Conservation (phyloP, 92 coral and sea anemone genomes). For the Micromussa lordhowensis region DNA sequence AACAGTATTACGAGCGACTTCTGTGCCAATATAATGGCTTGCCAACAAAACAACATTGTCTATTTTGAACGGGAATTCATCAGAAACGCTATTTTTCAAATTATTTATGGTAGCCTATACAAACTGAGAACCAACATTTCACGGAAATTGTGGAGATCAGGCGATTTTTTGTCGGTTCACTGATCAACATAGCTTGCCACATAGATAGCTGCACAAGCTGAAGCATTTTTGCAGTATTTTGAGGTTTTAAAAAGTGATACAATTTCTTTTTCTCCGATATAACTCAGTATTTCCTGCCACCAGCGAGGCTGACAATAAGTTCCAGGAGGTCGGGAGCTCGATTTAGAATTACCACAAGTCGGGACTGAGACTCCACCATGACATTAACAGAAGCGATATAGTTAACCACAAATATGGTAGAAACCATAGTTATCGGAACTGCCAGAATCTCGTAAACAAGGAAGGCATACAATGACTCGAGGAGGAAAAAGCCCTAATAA, state of each 20-base stretch:
- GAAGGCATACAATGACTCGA: background rate
- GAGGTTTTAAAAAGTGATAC: background rate
- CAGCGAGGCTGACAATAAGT: background rate
- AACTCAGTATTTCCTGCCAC: background rate
- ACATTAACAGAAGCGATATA: background rate
- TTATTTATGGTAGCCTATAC: background rate
- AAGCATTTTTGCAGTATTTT: background rate
- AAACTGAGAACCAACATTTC: background rate
- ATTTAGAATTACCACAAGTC: conserved; percentile 3
- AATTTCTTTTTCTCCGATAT: background rate
- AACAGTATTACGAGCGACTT: background rate
- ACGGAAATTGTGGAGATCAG: background rate
- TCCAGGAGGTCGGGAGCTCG: background rate
- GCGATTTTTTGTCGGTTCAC: background rate
- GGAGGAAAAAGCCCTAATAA: background rate
- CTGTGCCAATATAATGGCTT: conserved; percentile 12
- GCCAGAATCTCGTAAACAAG: too few relatives aligned
- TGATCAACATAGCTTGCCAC: background rate
- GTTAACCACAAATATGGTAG: background rate
- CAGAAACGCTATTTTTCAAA: background rate
- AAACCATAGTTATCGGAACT: background rate
- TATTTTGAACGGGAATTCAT: background rate
- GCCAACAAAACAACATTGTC: conserved; percentile 4
- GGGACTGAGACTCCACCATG: background rate
- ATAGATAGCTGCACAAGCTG: background rate